Evolutionary conservation across 2,797 vertebrate genomes (phyloP), one percentile per base, ranked within the genome.

Genomic region (Bovichtus diacanthus): DNA sequence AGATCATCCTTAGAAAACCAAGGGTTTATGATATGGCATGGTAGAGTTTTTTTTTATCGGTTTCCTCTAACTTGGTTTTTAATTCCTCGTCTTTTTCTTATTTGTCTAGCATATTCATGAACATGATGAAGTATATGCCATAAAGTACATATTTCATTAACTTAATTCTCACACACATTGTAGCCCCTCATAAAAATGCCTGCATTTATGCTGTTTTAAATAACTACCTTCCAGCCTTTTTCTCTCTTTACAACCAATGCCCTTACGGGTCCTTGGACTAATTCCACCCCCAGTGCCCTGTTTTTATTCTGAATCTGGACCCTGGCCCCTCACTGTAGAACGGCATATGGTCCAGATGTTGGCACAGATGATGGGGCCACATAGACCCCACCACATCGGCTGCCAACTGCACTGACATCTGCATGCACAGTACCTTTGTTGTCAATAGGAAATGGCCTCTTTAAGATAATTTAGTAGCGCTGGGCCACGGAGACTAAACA

Each of bases 271-370:
- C 69, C 75, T 76, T 78, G 68, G 59, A 73, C 31, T 54, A 46
- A 47, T 66, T 79, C 44, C 54, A 70, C 60, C 66, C 25, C 29
- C 18, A 64, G 12, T 74, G 49, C 38, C 49, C 73, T 63, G 68
- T 75, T 78, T 85, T 69, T 62, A 62, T 23, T 78, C 59, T 68
- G 66, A 72, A 62, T 65, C 13, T 64, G 29, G 70, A 27, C 54
- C 66, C 70, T 62, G 82, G 69, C 68, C 53, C 69, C 18, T 58
- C 56, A 47, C 36, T 76, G 63, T 67, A 54, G 61, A 72, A 81
- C n/a, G 27, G 60, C 70, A 74, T 74, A 50, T 71, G 68, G 80
- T 77, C 81, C 82, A 89, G 77, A 89, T 91, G 75, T 87, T 54
- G 13, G 76, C 39, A 74, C 85, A 89, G 78, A 86, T 83, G 83